Evolutionary conservation across 2,113 vertebrate species (phyloP).

Genomic region (Perccottus glenii): DNA sequence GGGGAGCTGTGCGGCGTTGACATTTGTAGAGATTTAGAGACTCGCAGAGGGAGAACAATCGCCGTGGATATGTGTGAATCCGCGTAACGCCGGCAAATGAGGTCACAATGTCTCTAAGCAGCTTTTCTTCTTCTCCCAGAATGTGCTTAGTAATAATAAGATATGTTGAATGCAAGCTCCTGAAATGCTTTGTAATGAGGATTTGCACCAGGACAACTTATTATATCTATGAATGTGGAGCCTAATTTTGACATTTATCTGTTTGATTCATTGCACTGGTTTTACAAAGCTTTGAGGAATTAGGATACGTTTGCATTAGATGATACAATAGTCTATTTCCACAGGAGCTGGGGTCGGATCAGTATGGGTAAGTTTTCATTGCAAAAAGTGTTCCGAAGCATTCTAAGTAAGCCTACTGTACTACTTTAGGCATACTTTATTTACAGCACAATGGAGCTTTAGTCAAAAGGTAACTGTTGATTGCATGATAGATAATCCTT

Average conservation of each 20-base stretch:
- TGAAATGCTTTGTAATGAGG: slow-evolving; percentile 36
- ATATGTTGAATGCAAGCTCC: slow-evolving; percentile 27
- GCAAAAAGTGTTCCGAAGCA: too few species aligned
- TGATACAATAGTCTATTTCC: too few species aligned
- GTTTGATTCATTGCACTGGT: slow-evolving; percentile 9
- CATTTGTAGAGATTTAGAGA: slow-evolving; percentile 75
- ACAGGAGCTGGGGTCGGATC: too few species aligned
- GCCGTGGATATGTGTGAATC: slow-evolving; percentile 80
- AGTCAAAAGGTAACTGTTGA: too few species aligned
- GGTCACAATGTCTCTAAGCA: slow-evolving; percentile 68
- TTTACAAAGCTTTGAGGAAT: too few species aligned
- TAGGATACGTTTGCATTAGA: too few species aligned
- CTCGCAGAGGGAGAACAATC: slow-evolving; percentile 71
- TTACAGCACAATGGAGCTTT: too few species aligned
- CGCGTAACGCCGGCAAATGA: slow-evolving; percentile 78
- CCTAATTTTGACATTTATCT: slow-evolving; percentile 20
- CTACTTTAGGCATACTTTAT: too few species aligned
- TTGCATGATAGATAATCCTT: too few species aligned
- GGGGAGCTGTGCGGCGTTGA: slow-evolving; percentile 62
- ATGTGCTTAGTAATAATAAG: slow-evolving; percentile 41
- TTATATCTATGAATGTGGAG: slow-evolving; percentile 9
- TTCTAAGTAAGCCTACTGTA: too few species aligned
- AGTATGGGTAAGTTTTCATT: too few species aligned
- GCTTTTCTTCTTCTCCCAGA: slow-evolving; percentile 25
- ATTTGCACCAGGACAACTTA: neutral